Base-by-base conservation (phyloP, 2,113 vertebrate genomes). In the Heterotis niloticus region DNA sequence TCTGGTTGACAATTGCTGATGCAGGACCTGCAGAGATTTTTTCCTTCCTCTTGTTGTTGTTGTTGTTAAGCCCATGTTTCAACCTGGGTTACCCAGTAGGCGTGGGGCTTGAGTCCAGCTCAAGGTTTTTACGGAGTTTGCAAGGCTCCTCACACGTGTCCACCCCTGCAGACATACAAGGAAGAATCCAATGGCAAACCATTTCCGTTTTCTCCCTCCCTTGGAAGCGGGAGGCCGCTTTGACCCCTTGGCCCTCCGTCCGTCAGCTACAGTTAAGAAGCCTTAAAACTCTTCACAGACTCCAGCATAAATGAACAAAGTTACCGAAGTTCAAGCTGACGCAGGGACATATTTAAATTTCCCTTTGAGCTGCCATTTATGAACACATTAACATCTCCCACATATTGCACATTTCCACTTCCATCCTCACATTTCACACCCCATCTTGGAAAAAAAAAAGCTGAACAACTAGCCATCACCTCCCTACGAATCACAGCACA, bases 1-100 rank as follows among this genome's bases (percentile, higher is more conserved):
- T 88, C 86, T 87, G 81, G 84, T 83, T 84, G 82, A 86, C 83
- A 88, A 88, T 85, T 86, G 87, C 89, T 89, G 88, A 89, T 89
- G 90, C 86, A 83, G 88, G 90, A 90, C 87, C 89, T 86, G 89
- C 87, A 4, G 87, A 86, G 87, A 84, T 56, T 59, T 62, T 20
- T 4, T 20, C 12, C 23, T 74, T 74, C 23, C 24, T n/a, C 54
- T 57, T n/a, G 26, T 14, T 23, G 12, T 74, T 20, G 26, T 74
- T 26, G 57, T 74, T 57, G 34, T 44, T 44, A 44, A 44, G 34
- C 34, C 34, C 3, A 7, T 44, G 34, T 7, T 7, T 44, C 34
- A 44, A 4, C 34, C 34, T 7, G 34, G 34, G 34, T 44, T 44
- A 2, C 3, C 3, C 34, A 7, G 34, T 7, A 7, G 34, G 3